These are phyloP conservation scores for Euwallacea similis DNA, from an alignment of 1,140 invertebrate species.

Conservation along the genomic window DNA sequence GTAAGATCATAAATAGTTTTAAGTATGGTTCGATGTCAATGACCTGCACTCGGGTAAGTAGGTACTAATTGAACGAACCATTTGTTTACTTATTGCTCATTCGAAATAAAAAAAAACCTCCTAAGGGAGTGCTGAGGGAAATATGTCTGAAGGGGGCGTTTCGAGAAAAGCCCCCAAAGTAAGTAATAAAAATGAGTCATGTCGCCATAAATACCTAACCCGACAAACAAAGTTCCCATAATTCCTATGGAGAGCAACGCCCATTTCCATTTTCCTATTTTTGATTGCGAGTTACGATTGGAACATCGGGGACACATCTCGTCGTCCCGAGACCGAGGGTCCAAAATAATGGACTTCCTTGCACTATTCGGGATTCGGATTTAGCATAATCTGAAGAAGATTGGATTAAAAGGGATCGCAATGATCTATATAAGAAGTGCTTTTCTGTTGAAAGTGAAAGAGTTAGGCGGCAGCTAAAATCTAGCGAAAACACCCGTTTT, in stretches of 20 bases:
- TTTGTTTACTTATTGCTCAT: too few species aligned
- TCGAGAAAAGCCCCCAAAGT: conserved; percentile 4
- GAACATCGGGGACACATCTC: conserved; percentile 9
- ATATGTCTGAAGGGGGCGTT: too few species aligned
- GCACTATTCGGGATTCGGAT: not conserved
- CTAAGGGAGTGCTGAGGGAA: too few species aligned
- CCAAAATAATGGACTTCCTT: conserved; percentile 14
- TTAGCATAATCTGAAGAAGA: conserved; percentile 1
- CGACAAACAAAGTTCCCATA: conserved; percentile 29
- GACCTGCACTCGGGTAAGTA: too few species aligned
- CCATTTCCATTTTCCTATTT: conserved; percentile 31
- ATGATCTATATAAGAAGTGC: too few species aligned
- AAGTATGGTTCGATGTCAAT: too few species aligned
- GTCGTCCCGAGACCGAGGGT: not conserved
- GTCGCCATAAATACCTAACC: conserved; percentile 25
- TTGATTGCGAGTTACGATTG: conserved; percentile 28
- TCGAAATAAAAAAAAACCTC: too few species aligned
- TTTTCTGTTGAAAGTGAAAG: too few species aligned
- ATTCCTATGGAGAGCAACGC: conserved; percentile 23
- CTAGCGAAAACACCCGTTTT: too few species aligned
- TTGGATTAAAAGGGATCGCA: not conserved
- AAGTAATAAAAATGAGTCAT: conserved; percentile 32
- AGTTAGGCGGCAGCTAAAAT: too few species aligned
- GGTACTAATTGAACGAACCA: too few species aligned
- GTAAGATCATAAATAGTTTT: too few species aligned